phyloP scores from a whole-genome alignment of 2,797 vertebrate species.

The Sorex maritimensis region DNA sequence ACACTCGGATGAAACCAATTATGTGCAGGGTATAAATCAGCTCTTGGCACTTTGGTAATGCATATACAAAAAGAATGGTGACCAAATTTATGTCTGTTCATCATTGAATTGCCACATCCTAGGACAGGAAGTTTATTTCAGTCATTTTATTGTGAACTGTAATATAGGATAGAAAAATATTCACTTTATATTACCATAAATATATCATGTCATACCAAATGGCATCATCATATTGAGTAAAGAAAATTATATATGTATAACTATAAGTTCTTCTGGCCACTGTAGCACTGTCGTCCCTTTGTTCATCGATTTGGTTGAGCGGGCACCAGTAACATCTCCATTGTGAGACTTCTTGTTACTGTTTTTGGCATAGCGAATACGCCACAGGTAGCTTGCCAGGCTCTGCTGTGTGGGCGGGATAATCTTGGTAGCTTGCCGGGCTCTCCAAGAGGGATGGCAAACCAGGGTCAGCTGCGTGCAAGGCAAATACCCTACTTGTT shows the following conservation, averaged over 20 bases:
- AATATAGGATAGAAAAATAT: background rate
- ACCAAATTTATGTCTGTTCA: slow-evolving; percentile 48
- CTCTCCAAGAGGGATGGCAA: too few relatives aligned
- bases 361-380: too few relatives aligned
- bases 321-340: too few relatives aligned
- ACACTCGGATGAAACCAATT: slow-evolving; percentile 74
- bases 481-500: too few relatives aligned
- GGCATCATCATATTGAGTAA: background rate
- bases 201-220: background rate
- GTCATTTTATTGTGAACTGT: background rate
- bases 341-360: too few relatives aligned
- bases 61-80: background rate
- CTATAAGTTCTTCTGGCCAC: background rate
- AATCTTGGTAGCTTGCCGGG: too few relatives aligned
- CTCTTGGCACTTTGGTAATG: slow-evolving; percentile 12
- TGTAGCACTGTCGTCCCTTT: too few relatives aligned
- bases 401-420: too few relatives aligned
- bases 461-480: too few relatives aligned
- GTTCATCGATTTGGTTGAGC: too few relatives aligned
- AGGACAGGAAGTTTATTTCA: background rate
- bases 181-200: background rate
- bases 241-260: background rate
- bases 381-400: too few relatives aligned
- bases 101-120: background rate
- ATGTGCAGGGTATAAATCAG: slow-evolving; percentile 64